phyloP scores from a whole-genome alignment of 2,888 invertebrate species.

The Pyrgus malvae region DNA sequence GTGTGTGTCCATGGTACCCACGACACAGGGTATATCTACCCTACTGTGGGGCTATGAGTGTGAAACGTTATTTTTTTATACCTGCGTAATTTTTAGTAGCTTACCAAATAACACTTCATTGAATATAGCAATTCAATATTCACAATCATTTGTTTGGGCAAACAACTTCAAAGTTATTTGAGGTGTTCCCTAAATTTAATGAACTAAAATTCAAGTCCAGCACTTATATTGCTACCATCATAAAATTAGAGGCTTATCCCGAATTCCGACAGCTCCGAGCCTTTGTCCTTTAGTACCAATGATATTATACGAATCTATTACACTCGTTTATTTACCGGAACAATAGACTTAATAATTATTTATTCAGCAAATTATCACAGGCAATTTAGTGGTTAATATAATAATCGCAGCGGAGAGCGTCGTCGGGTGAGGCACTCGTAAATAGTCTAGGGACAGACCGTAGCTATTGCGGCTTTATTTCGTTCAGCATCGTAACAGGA shows the following conservation, averaged over 20 bases:
- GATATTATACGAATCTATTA: background rate
- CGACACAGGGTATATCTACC: no score
- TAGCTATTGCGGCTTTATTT: background rate
- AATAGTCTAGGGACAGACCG: no score
- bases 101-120: no score
- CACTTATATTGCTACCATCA: slow-evolving; percentile 48
- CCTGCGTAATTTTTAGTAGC: no score
- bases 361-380: background rate
- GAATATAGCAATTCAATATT: no score
- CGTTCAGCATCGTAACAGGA: background rate
- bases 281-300: slow-evolving; percentile 29
- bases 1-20: no score
- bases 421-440: background rate
- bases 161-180: no score
- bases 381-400: background rate
- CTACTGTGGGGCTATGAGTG: no score
- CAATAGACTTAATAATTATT: background rate
- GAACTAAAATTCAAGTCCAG: slow-evolving; percentile 40
- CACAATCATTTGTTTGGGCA: no score
- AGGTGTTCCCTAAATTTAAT: slow-evolving; percentile 29
- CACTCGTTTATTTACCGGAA: no score
- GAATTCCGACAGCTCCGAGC: slow-evolving; percentile 55
- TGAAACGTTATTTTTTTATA: no score
- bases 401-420: background rate
- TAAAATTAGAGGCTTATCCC: slow-evolving; percentile 61